Evolutionary conservation across 2,113 vertebrate genomes (phyloP).

Genomic region (Erinaceus europaeus): DNA sequence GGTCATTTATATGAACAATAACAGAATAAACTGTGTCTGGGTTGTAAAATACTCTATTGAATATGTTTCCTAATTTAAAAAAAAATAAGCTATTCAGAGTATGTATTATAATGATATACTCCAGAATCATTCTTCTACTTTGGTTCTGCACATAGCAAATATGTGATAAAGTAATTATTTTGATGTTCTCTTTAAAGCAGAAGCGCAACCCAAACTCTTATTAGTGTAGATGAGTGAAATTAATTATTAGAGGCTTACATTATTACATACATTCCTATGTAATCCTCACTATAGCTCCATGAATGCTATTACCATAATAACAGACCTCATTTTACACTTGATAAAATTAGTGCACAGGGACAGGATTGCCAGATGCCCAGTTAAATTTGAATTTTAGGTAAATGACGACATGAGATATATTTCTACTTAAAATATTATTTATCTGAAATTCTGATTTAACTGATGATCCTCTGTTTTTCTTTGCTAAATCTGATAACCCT

Average conservation of each 20-base stretch:
- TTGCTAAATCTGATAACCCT: conserved; percentile 15
- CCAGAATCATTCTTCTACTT: not conserved
- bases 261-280: not conserved
- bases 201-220: conserved; percentile 4
- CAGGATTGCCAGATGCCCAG: not conserved
- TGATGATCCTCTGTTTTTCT: not conserved
- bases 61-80: conserved; percentile 32
- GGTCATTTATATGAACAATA: conserved; percentile 62
- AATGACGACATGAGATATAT: not conserved
- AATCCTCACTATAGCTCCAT: not conserved
- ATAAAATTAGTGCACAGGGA: not conserved
- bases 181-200: not conserved
- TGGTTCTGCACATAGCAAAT: conserved; percentile 28
- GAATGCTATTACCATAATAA: not conserved
- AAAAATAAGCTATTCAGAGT: conserved; percentile 22
- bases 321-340: conserved; percentile 22
- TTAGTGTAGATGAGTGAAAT: not conserved
- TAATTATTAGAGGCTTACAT: not conserved
- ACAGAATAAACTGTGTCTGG: conserved; percentile 51
- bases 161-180: conserved; percentile 19
- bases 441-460: conserved; percentile 28
- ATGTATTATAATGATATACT: not conserved
- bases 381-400: conserved; percentile 38
- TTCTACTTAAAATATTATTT: conserved; percentile 16
- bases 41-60: conserved; percentile 62